These are phyloP conservation scores for Nomada fucata DNA, from an alignment of 2,888 invertebrate species.

Conservation along the genomic window DNA sequence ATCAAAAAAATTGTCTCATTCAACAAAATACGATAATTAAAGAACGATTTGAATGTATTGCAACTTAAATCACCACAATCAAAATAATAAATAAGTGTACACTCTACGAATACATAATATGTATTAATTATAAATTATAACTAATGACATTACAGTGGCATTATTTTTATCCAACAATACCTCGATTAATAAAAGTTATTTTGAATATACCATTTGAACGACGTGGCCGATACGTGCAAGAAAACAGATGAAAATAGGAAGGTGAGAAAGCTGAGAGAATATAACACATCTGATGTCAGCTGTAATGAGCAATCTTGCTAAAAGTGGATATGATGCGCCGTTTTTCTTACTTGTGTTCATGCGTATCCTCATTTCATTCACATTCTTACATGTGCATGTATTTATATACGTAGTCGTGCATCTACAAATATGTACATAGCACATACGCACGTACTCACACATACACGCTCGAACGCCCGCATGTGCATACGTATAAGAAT, in stretches of 20 bases:
- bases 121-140: too few species aligned
- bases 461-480: neutral
- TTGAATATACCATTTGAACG: neutral
- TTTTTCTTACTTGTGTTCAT: constrained; percentile 32
- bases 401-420: neutral
- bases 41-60: too few species aligned
- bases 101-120: too few species aligned
- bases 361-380: constrained; percentile 25
- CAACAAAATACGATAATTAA: too few species aligned
- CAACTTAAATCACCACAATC: too few species aligned
- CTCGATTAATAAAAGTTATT: neutral
- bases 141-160: too few species aligned
- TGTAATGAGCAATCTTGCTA: constrained; percentile 69
- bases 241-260: constrained; percentile 17
- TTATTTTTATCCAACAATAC: too few species aligned
- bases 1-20: too few species aligned
- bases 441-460: neutral
- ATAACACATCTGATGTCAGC: constrained; percentile 70
- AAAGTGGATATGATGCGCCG: constrained; percentile 69
- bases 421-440: too few species aligned
- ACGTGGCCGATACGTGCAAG: neutral
- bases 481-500: neutral
- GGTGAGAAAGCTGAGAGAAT: constrained; percentile 54
- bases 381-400: constrained; percentile 1
- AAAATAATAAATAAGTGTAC: too few species aligned